phyloP scores from a whole-genome alignment of 2,113 vertebrate genomes.

The Mesitornis unicolor region DNA sequence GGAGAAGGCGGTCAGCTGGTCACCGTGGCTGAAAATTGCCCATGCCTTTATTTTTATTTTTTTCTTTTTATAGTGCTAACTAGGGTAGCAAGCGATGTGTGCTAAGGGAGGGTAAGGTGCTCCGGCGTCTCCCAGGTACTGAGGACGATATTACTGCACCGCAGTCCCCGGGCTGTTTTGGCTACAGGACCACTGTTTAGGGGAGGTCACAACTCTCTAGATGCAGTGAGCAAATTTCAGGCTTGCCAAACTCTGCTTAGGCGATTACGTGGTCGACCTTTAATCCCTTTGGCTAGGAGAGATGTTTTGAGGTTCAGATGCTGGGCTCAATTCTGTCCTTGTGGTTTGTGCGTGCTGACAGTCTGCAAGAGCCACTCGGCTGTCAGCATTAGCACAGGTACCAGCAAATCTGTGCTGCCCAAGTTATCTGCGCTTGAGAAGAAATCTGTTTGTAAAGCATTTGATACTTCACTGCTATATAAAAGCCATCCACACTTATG shows the following conservation, averaged over 20 bases:
- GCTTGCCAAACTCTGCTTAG: not conserved
- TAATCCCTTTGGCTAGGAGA: no score
- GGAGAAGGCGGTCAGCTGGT: fast-evolving
- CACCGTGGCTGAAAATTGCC: fast-evolving
- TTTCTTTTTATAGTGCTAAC: fast-evolving
- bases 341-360: fast-evolving
- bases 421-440: fast-evolving
- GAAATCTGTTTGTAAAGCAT: not conserved
- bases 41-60: no score
- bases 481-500: fast-evolving
- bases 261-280: fast-evolving
- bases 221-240: fast-evolving
- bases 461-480: fast-evolving
- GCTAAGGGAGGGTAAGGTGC: fast-evolving
- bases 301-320: fast-evolving
- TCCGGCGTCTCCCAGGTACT: fast-evolving
- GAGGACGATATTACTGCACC: fast-evolving
- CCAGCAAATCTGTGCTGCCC: not conserved
- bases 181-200: fast-evolving
- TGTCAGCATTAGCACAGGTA: fast-evolving
- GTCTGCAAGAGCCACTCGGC: fast-evolving
- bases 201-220: fast-evolving
- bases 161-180: fast-evolving
- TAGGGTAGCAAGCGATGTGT: fast-evolving
- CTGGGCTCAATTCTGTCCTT: fast-evolving